phyloP scores from a whole-genome alignment of 1,140 invertebrate species.

The Mya arenaria region DNA sequence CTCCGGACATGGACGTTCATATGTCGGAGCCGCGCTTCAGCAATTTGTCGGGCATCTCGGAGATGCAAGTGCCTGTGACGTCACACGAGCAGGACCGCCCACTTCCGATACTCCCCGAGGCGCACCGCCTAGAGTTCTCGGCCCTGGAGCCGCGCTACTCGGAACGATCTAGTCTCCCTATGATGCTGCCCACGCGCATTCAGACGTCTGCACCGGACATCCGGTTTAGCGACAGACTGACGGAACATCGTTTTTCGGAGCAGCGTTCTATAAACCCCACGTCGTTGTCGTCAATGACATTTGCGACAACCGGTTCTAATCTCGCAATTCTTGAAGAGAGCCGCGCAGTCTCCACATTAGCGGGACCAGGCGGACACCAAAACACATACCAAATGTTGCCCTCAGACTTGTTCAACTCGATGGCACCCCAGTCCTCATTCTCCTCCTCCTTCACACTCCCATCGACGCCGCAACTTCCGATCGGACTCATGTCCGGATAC shows the following conservation, averaged over 20 bases:
- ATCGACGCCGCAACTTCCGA: conserved; percentile 58
- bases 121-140: conserved; percentile 64
- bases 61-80: conserved; percentile 39
- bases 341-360: conserved; percentile 64
- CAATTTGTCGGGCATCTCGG: conserved; percentile 22
- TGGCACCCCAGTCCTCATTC: conserved; percentile 65
- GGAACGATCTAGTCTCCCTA: conserved; percentile 57
- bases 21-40: conserved; percentile 22
- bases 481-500: conserved; percentile 66
- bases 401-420: conserved; percentile 64
- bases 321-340: conserved; percentile 73
- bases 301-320: conserved; percentile 66
- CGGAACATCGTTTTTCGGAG: conserved; percentile 63
- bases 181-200: conserved; percentile 57
- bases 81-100: conserved; percentile 52
- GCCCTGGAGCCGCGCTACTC: conserved; percentile 60
- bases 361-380: conserved; percentile 55
- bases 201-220: conserved; percentile 57
- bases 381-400: conserved; percentile 66
- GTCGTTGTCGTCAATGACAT: conserved; percentile 57
- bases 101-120: conserved; percentile 64
- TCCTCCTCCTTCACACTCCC: conserved; percentile 60
- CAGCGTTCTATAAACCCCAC: conserved; percentile 37
- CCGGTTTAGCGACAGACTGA: conserved; percentile 64
- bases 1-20: conserved; percentile 31